A percentile compares a stretch with the other conserved stretches of the same genome.
Evolutionary conservation across 2,888 invertebrate genomes (phyloP).

Genomic region (Hypercompe scribonia): DNA sequence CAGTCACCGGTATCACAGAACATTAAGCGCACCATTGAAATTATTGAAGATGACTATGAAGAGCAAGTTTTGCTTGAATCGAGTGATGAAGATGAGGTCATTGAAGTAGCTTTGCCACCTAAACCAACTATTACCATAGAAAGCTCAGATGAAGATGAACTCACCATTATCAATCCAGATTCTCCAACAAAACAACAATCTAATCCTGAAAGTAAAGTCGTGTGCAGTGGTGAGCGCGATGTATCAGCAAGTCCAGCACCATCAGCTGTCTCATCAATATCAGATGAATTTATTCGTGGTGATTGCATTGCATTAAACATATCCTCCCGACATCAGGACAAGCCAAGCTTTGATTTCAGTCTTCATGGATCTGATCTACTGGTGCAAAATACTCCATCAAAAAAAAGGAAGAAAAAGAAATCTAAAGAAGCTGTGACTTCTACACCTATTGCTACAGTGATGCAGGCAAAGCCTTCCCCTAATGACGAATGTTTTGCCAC

Average conservation of each 20-base stretch:
- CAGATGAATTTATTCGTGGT: constrained; percentile 82
- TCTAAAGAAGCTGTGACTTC: constrained; percentile 70
- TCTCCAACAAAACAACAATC: constrained; percentile 47
- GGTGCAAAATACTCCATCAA: constrained; percentile 69
- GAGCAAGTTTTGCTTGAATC: constrained; percentile 68
- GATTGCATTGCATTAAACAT: constrained; percentile 84
- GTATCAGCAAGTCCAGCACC: constrained; percentile 79
- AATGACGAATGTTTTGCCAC: constrained; percentile 78
- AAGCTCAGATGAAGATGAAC: constrained; percentile 82
- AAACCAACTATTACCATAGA: constrained; percentile 83
- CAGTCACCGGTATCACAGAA: constrained; percentile 68
- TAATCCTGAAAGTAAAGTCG: constrained; percentile 50
- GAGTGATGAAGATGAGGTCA: constrained; percentile 83
- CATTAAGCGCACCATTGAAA: constrained; percentile 70
- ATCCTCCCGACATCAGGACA: constrained; percentile 72
- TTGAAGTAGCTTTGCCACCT: constrained; percentile 80
- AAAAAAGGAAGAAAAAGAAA: constrained; percentile 79
- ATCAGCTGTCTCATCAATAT: constrained; percentile 81
- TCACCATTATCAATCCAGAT: constrained; percentile 56
- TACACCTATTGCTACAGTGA: constrained; percentile 58
- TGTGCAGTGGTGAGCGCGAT: constrained; percentile 58
- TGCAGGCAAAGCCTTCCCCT: constrained; percentile 46
- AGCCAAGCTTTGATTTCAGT: constrained; percentile 81
- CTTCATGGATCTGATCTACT: constrained; percentile 81
- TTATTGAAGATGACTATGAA: constrained; percentile 67